Percentiles rank a stretch among this genome's conserved stretches.
Evolutionary conservation across 2,113 vertebrate species (phyloP).

Genomic region (Phoenicopterus ruber): DNA sequence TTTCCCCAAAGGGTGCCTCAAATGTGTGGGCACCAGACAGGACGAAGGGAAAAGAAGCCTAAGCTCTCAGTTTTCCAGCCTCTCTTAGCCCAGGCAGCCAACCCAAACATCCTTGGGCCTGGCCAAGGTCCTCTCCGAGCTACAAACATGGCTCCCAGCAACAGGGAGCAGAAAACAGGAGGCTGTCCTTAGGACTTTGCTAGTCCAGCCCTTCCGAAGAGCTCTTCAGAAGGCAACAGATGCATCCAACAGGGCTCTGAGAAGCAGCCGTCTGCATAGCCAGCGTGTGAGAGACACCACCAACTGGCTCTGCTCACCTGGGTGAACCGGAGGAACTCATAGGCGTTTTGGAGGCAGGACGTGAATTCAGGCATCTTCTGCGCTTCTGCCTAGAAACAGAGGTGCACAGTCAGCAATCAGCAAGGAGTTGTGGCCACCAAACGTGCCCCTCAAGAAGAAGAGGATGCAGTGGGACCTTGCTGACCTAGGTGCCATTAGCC

Average conservation of each 20-base stretch:
- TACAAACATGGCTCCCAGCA: background rate
- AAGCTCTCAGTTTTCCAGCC: background rate
- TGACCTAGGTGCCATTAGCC: background rate
- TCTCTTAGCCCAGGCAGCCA: background rate
- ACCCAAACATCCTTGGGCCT: background rate
- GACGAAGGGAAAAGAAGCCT: background rate
- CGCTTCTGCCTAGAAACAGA: slow-evolving; percentile 81
- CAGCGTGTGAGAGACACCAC: background rate
- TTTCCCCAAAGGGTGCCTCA: background rate
- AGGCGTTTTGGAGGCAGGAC: slow-evolving; percentile 77
- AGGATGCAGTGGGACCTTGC: background rate
- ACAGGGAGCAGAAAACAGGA: background rate
- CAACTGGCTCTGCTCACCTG: slow-evolving; percentile 77
- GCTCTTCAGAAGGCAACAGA: background rate
- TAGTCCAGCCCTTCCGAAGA: background rate
- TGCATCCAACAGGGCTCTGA: background rate
- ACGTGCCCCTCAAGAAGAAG: background rate
- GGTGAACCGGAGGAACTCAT: slow-evolving; percentile 79
- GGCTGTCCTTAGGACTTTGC: background rate
- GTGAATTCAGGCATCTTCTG: slow-evolving; percentile 77
- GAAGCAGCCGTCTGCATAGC: background rate
- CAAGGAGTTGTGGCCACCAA: background rate
- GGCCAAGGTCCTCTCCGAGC: background rate
- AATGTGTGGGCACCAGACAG: background rate
- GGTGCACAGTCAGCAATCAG: background rate